Evolutionary conservation across 1,140 invertebrate species (phyloP).

Genomic region (Diachasmimorpha longicaudata): DNA sequence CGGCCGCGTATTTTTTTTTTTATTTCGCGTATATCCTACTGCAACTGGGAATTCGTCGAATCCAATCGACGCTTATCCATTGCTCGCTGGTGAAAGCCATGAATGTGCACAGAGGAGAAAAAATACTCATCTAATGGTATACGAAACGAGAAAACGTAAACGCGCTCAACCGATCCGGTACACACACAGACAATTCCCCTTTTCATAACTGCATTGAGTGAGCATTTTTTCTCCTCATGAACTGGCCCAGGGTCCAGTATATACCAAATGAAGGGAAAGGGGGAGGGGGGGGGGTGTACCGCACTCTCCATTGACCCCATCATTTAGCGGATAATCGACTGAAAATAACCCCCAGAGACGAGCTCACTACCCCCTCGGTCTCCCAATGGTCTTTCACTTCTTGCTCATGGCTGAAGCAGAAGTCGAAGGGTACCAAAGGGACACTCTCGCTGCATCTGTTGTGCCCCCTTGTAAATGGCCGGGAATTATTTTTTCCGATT

Average conservation of each 20-base stretch:
- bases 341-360: conserved; percentile 62
- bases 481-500: conserved; percentile 50
- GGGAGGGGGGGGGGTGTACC: background rate
- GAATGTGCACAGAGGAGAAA: conserved; percentile 38
- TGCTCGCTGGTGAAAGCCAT: conserved; percentile 38
- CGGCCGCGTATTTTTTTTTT: background rate
- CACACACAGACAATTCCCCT: conserved; percentile 24
- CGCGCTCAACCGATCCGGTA: background rate
- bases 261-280: background rate
- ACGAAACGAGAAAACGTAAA: conserved; percentile 16
- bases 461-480: conserved; percentile 23
- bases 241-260: background rate
- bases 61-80: conserved; percentile 41
- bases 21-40: conserved; percentile 1
- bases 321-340: conserved; percentile 58
- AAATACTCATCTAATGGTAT: background rate
- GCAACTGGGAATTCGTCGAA: conserved; percentile 42
- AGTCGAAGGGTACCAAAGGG: conserved; percentile 32
- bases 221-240: background rate
- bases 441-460: conserved; percentile 50
- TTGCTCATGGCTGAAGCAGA: conserved; percentile 20
- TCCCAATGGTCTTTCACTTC: background rate
- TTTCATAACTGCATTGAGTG: conserved; percentile 4
- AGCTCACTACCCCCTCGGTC: background rate
- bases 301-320: conserved; percentile 44